A percentile compares a stretch with the other conserved stretches of the same genome.
phyloP scores from a whole-genome alignment of 2,888 invertebrate species.

The Leptopilina myrica region DNA sequence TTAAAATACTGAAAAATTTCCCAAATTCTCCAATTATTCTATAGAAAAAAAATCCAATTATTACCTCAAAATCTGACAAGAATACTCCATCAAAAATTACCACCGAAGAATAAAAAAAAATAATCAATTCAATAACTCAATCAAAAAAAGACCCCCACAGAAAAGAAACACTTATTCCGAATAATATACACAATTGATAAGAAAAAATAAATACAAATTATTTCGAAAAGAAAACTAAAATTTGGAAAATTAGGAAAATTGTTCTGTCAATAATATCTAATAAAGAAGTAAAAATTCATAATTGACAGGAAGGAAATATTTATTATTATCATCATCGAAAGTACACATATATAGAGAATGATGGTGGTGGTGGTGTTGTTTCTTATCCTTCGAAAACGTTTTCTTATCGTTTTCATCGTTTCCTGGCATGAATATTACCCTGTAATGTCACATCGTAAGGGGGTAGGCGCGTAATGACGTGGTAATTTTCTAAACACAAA shows the following conservation, averaged over 20 bases:
- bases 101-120: too few relatives aligned
- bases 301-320: background rate
- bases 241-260: constrained; percentile 20
- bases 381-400: constrained; percentile 51
- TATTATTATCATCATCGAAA: too few relatives aligned
- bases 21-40: too few relatives aligned
- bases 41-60: too few relatives aligned
- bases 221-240: background rate
- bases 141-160: too few relatives aligned
- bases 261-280: background rate
- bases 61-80: too few relatives aligned
- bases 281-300: background rate
- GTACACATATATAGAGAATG: too few relatives aligned
- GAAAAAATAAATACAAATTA: background rate
- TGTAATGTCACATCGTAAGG: constrained; percentile 43
- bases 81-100: too few relatives aligned
- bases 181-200: background rate
- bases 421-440: constrained; percentile 17
- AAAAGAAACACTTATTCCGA: background rate
- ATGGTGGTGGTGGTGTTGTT: background rate
- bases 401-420: constrained; percentile 59
- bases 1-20: too few relatives aligned
- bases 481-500: constrained; percentile 74
- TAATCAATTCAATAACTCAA: too few relatives aligned
- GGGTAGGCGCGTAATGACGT: constrained; percentile 65